Percentiles rank a stretch among this genome's conserved stretches.
phyloP scores from a whole-genome alignment of 2,113 vertebrate species.

The Agapornis roseicollis region DNA sequence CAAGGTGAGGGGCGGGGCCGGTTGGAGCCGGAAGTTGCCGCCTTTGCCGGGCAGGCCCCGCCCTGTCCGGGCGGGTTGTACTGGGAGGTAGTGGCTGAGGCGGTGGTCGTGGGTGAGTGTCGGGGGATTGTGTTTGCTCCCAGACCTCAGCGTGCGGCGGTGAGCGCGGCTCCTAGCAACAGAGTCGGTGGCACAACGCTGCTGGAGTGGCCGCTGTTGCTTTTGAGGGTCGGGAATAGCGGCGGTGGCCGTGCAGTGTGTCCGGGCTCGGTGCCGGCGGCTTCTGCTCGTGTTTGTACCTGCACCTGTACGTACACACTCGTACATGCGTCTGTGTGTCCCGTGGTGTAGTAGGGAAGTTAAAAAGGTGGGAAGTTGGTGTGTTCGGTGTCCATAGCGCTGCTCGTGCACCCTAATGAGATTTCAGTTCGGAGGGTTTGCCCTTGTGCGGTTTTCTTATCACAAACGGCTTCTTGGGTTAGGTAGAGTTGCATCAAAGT shows the following conservation, averaged over 20 bases:
- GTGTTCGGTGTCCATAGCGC: not conserved
- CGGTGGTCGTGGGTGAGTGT: no score
- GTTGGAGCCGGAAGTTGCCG: not conserved
- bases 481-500: accelerated
- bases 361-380: accelerated
- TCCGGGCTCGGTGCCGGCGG: not conserved
- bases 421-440: not conserved
- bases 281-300: no score
- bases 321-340: not conserved
- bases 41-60: not conserved
- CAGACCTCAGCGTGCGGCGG: no score
- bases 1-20: not conserved
- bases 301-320: accelerated
- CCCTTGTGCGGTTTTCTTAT: not conserved
- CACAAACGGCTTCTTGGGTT: accelerated
- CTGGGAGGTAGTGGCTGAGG: no score
- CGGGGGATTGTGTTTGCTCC: not conserved
- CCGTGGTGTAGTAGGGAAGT: not conserved
- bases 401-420: accelerated
- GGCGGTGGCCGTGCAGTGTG: not conserved
- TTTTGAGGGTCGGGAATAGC: not conserved
- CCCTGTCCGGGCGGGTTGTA: not conserved
- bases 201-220: no score
- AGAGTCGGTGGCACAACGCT: not conserved
- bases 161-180: not conserved